Evolutionary conservation across 2,888 invertebrate species (phyloP).

Genomic region (Lochmaea capreae): DNA sequence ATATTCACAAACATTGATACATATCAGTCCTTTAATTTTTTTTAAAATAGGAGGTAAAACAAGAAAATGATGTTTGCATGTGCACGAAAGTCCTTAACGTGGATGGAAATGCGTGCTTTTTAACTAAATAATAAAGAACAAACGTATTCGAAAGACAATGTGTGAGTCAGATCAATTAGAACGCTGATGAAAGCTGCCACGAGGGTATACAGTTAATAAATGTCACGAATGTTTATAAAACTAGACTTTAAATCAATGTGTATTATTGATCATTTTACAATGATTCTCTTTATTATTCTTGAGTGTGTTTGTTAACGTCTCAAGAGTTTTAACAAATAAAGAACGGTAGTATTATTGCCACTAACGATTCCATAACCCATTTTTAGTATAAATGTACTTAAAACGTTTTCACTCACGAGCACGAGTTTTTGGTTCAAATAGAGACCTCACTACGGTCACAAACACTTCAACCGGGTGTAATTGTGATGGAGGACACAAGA

Average conservation of each 20-base stretch:
- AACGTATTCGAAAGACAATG: neutral
- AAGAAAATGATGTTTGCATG: slow-evolving; percentile 14
- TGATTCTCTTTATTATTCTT: neutral
- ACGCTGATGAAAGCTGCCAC: neutral
- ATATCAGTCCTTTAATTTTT: neutral
- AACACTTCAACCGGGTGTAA: too few relatives aligned
- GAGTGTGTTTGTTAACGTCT: neutral
- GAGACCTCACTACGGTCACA: too few relatives aligned
- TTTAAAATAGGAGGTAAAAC: neutral
- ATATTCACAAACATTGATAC: slow-evolving; percentile 15
- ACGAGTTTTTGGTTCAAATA: too few relatives aligned
- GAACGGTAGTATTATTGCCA: too few relatives aligned
- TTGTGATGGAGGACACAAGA: too few relatives aligned
- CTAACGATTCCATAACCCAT: too few relatives aligned
- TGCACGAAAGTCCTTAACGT: slow-evolving; percentile 16
- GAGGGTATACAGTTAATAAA: neutral
- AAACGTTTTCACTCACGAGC: too few relatives aligned
- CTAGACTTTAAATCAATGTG: neutral
- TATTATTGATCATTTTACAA: neutral
- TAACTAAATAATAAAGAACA: slow-evolving; percentile 5
- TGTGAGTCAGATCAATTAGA: slow-evolving; percentile 6
- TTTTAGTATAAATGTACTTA: too few relatives aligned
- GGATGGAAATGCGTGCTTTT: slow-evolving; percentile 1
- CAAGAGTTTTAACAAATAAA: neutral
- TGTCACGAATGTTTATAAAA: slow-evolving; percentile 4